Evolutionary conservation across 2,888 invertebrate genomes (phyloP).

Genomic region (Dugesia japonica): DNA sequence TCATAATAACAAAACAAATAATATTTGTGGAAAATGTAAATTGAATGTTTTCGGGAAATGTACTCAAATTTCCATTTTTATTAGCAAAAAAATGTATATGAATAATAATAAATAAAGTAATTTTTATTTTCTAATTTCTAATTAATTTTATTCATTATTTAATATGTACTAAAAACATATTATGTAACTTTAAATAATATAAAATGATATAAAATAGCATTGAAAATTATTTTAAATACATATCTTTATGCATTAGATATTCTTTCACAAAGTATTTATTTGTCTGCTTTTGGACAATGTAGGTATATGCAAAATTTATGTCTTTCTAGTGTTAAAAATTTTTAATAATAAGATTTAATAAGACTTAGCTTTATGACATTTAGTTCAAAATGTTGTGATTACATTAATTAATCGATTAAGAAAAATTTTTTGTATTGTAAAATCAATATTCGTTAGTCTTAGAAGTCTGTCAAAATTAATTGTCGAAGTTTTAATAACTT

Average conservation of each 20-base stretch:
- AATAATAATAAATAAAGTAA: not conserved
- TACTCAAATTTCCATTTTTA: not conserved
- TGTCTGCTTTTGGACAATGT: not conserved
- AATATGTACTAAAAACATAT: not conserved
- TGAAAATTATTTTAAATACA: constrained; percentile 9
- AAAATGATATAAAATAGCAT: not conserved
- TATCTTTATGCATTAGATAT: not conserved
- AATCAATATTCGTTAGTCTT: too few relatives aligned
- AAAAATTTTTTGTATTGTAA: too few relatives aligned
- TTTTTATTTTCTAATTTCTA: not conserved
- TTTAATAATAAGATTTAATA: too few relatives aligned
- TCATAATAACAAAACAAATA: not conserved
- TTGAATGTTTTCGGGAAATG: not conserved
- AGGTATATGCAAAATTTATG: not conserved
- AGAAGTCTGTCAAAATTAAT: too few relatives aligned
- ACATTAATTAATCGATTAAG: too few relatives aligned
- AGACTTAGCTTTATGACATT: too few relatives aligned
- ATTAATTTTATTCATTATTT: not conserved
- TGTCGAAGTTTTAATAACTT: too few relatives aligned
- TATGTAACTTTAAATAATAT: not conserved
- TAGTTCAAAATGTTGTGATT: too few relatives aligned
- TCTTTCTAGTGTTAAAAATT: constrained; percentile 2
- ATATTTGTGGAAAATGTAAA: not conserved
- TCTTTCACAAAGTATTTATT: not conserved
- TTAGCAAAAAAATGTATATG: not conserved